Percentiles rank a stretch among this genome's conserved stretches.
These are phyloP conservation scores for Phoxinus dragarum DNA, from an alignment of 2,797 vertebrate genomes.

Conservation along the genomic window DNA sequence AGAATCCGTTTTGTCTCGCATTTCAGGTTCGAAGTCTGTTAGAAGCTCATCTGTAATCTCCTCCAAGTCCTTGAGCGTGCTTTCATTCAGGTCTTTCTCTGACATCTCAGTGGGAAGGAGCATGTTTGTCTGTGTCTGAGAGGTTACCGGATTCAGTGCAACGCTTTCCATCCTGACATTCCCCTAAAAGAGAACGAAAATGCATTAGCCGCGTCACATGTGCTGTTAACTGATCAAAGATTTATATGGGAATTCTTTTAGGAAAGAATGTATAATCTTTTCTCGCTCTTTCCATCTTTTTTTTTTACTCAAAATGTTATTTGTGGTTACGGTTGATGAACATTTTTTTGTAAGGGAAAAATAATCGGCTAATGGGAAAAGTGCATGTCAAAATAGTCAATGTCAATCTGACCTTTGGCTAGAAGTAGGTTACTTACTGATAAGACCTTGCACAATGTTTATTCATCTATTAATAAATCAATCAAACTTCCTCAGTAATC, in stretches of 20 bases:
- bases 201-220: constrained; percentile 13
- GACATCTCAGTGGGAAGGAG: constrained; percentile 45
- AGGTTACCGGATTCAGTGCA: constrained; percentile 28
- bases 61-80: constrained; percentile 14
- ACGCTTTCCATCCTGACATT: constrained; percentile 48
- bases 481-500: not conserved
- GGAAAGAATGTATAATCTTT: not conserved
- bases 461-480: not conserved
- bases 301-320: not conserved
- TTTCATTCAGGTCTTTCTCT: constrained; percentile 33
- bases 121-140: constrained; percentile 36
- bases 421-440: not conserved
- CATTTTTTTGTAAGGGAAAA: not conserved
- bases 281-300: not conserved
- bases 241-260: not conserved
- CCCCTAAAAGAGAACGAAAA: constrained; percentile 53
- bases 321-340: not conserved
- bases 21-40: not conserved
- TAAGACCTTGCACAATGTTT: not conserved
- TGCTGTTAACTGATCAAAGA: not conserved
- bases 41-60: constrained; percentile 26
- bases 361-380: not conserved
- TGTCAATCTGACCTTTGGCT: not conserved
- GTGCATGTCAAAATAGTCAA: not conserved
- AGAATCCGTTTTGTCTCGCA: constrained; percentile 1